Base-by-base conservation (phyloP, 1,140 invertebrate genomes). In the Drosophila suzukii region DNA sequence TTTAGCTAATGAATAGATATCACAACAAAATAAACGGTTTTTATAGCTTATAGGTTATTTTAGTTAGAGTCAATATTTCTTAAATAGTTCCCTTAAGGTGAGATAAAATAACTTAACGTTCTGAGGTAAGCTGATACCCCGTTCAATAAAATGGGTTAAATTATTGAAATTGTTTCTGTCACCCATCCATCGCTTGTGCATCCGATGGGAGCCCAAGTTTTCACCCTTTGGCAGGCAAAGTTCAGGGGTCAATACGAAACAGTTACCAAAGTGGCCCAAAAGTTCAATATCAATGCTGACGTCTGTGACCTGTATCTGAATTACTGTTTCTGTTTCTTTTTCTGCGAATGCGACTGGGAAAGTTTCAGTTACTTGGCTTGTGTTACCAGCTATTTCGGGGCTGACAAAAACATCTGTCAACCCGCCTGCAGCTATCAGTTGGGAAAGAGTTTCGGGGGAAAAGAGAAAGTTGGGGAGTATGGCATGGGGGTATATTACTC, bases 201-300 rank as follows among this genome's bases (percentile, higher is more conserved):
- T 39, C n/a, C 44, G 32, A 7, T 8, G 27, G 59, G 32, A 43
- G 32, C 20, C 10, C 11, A 27, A 30, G 39, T 32, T 51, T 12
- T 12, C 15, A 24, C 34, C 46, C 50, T 41, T 63, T 44, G 50
- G 13, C 20, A 8, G 20, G 10, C 44, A 58, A 76, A 75, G 72
- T 66, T 76, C 72, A 76, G 30, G 17, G 61, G 56, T 76, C 72
- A 75, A 34, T 38, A 38, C 27, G 43, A 50, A 54, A 17, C 68
- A 49, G 43, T 74, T 27, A 44, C 39, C 55, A 60, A 71, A 68
- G 62, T 71, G 44, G 20, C 38, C 38, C 15, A 8, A 73, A 73
- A 74, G 59, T 53, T 75, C 36, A 54, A 49, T 66, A 46, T 53
- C 32, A 54, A 57, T 66, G 27, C 60, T 66, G 34, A 56, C 46